phyloP scores from a whole-genome alignment of 2,888 invertebrate species.

The Phyto melanocephala region DNA sequence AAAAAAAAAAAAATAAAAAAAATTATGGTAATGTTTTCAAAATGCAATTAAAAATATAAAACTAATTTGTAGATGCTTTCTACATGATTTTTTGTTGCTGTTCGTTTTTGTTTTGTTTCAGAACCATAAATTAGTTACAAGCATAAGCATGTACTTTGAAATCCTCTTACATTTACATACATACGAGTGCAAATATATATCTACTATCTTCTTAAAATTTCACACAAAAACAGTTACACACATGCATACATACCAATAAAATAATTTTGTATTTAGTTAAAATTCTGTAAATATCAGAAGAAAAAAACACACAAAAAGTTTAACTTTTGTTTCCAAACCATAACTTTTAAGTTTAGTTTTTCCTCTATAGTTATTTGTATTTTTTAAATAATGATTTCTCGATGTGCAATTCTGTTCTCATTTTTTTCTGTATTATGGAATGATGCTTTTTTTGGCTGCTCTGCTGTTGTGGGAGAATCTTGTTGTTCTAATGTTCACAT shows the following conservation, averaged over 20 bases:
- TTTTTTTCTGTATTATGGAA: constrained; percentile 24
- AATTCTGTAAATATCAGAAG: not conserved
- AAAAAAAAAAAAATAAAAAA: no score
- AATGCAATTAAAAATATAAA: constrained; percentile 61
- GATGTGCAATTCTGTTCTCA: constrained; percentile 13
- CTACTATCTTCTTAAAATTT: not conserved
- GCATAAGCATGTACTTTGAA: not conserved
- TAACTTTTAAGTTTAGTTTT: constrained; percentile 24
- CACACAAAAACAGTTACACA: not conserved
- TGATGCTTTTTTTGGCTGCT: constrained; percentile 23
- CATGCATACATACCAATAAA: constrained; percentile 7
- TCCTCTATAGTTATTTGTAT: not conserved
- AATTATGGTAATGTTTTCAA: constrained; percentile 41
- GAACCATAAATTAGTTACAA: constrained; percentile 41
- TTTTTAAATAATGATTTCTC: constrained; percentile 43
- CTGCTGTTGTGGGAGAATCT: not conserved
- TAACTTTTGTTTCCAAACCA: constrained; percentile 12
- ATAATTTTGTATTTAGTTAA: constrained; percentile 32
- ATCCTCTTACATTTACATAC: not conserved
- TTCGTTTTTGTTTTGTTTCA: not conserved
- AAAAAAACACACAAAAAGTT: constrained; percentile 9
- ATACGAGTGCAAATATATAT: not conserved
- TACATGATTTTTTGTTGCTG: not conserved
- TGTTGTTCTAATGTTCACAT: constrained; percentile 7
- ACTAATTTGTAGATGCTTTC: constrained; percentile 44